phyloP scores from a whole-genome alignment of 1,140 invertebrate genomes.

The Macrobrachium rosenbergii region DNA sequence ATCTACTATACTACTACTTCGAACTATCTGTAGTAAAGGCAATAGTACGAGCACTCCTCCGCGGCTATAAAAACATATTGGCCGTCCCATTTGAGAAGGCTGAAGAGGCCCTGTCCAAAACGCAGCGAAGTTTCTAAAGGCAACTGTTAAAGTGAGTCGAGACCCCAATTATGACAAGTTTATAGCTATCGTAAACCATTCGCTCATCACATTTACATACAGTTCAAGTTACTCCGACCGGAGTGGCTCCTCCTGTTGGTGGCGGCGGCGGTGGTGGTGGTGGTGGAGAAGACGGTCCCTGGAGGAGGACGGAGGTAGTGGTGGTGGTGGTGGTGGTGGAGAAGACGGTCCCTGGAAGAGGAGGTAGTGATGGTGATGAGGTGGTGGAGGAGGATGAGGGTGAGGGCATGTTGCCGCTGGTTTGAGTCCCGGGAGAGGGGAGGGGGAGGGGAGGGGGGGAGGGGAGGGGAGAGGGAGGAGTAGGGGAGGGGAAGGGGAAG shows the following conservation, averaged over 20 bases:
- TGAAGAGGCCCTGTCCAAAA: constrained; percentile 19
- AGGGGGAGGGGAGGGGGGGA: not conserved
- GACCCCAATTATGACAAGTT: constrained; percentile 38
- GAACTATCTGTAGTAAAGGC: no score
- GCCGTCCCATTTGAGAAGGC: not conserved
- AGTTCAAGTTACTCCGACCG: not conserved
- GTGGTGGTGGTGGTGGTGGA: not conserved
- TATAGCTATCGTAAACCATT: constrained; percentile 35
- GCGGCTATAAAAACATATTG: not conserved
- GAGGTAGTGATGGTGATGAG: not conserved
- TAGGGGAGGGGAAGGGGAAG: not conserved
- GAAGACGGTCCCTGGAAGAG: not conserved
- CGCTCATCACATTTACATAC: constrained; percentile 36
- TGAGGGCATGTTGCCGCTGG: no score
- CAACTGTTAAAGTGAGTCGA: not conserved
- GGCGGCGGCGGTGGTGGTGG: not conserved
- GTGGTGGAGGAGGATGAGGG: no score
- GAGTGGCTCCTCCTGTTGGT: not conserved
- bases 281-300: not conserved
- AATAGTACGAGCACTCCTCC: no score
- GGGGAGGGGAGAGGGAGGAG: not conserved
- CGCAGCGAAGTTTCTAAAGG: constrained; percentile 7
- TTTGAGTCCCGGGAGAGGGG: not conserved
- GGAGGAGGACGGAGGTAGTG: no score
- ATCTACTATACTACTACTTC: no score